Evolutionary conservation across 2,113 vertebrate genomes (phyloP), one percentile per base, ranked within the genome.

Genomic region (Mustelus asterias): DNA sequence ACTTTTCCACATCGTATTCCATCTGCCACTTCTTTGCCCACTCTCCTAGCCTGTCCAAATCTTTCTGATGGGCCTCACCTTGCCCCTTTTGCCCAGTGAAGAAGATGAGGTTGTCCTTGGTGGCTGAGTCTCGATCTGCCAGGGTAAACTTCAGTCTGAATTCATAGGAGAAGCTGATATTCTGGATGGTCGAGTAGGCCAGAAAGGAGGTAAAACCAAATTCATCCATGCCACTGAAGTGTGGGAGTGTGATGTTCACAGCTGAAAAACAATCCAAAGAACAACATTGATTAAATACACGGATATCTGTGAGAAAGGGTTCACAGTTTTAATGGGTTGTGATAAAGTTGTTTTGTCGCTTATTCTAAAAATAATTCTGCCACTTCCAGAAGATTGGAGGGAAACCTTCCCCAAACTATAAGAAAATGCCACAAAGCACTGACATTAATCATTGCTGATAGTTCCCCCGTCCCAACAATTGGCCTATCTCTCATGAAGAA

Each of bases 81-180:
- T 97, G 97, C 96, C 98, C 98, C 96, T 98, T 99, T 96, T 98
- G 98, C 96, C 98, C 98, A 92, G 98, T 98, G 96, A 98, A 99
- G 97, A 99, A 97, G 96, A 99, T 98, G 96, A 99, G 96, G 96
- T 98, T 99, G 96, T 99, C 98, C 97, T 97, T 97, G 96, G 98
- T 95, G 76, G 98, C 98, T 0, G 98, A 98, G 14, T 97, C 96
- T 78, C 97, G 97, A 96, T 98, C 97, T 96, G 97, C 96, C 69
- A 98, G 97, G 0, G 97, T 98, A 97, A 99, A 98, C 97, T 98
- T 98, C 96, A 99, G 76, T 95, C 33, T 97, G 97, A 99, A 98
- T 98, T 98, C 98, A 37, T 98, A 98, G 98, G 97, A 97, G 96
- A 97, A 97, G 95, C 96, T 97, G 96, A 98, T 98, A 96, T 97